These are phyloP conservation scores for Stylophora pistillata DNA, from an alignment of 64 coral and sea anemone species.

Conservation along the genomic window DNA sequence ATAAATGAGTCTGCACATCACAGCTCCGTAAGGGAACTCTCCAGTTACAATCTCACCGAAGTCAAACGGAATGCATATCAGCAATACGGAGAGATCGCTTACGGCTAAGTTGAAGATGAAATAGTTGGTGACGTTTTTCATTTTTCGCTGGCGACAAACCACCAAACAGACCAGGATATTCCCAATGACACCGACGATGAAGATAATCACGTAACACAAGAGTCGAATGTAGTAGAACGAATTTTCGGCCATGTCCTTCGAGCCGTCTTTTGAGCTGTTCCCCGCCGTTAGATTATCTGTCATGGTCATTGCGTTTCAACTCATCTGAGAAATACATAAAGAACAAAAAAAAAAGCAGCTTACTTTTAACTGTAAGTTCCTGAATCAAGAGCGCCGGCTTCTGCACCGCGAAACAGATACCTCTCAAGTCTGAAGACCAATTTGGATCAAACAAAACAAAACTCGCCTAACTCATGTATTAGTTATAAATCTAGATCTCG, in stretches of 20 bases:
- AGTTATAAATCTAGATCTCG: too few species aligned
- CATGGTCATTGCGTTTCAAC: neutral
- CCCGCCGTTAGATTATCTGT: neutral
- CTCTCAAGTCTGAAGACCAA: neutral
- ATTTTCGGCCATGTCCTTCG: neutral
- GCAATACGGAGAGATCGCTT: slow-evolving; percentile 65
- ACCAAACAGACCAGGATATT: slow-evolving; percentile 85
- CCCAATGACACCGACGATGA: slow-evolving; percentile 86
- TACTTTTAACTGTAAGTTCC: neutral
- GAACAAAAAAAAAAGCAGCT: neutral
- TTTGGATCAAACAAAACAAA: slow-evolving; percentile 26
- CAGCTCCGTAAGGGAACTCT: slow-evolving; percentile 73
- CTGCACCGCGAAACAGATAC: neutral
- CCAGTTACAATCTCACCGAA: slow-evolving; percentile 79
- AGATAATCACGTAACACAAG: slow-evolving; percentile 77
- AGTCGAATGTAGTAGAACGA: slow-evolving; percentile 58
- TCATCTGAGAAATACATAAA: neutral
- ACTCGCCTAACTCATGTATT: neutral
- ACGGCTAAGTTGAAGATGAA: slow-evolving; percentile 90
- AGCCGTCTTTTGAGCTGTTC: neutral
- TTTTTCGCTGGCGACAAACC: slow-evolving; percentile 80
- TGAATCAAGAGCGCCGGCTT: neutral
- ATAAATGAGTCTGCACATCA: slow-evolving; percentile 83
- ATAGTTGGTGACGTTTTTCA: slow-evolving; percentile 93
- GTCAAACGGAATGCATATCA: slow-evolving; percentile 95